These are phyloP conservation scores for Brenthis ino DNA, from an alignment of 2,888 invertebrate species.

Conservation along the genomic window DNA sequence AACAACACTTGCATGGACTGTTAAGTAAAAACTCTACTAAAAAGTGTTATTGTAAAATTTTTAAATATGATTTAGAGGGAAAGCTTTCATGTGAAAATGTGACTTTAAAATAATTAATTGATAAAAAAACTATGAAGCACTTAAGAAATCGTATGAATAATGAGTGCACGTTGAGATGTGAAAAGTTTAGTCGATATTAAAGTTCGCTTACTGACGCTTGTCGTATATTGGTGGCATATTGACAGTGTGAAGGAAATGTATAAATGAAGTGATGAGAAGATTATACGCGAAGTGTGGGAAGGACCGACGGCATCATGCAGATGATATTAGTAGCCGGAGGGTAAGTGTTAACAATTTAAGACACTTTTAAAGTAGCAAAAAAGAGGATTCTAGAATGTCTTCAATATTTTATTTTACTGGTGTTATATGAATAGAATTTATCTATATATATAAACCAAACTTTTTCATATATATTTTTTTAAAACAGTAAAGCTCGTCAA, in stretches of 20 bases:
- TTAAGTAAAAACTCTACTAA: too few species aligned
- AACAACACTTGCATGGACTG: too few species aligned
- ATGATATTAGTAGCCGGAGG: constrained; percentile 79
- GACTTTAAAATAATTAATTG: not conserved
- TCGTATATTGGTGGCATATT: not conserved
- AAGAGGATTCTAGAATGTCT: not conserved
- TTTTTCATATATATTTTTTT: too few species aligned
- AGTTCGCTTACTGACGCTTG: not conserved
- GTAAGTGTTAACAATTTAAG: constrained; percentile 30
- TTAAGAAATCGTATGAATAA: not conserved
- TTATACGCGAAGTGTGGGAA: constrained; percentile 9
- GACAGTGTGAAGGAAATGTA: not conserved
- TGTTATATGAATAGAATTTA: too few species aligned
- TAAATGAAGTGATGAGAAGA: constrained; percentile 20
- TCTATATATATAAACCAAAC: too few species aligned
- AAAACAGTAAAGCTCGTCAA: too few species aligned
- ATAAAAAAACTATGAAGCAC: not conserved
- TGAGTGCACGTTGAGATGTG: not conserved
- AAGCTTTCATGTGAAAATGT: constrained; percentile 10
- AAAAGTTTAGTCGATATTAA: not conserved
- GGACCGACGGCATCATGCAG: constrained; percentile 68
- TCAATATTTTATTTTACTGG: not conserved
- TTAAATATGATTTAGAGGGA: too few species aligned
- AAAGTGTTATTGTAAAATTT: not conserved
- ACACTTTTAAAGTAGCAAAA: not conserved